Conservation (phyloP, 2,797 vertebrate genomes). For the Gastrophryne carolinensis region DNA sequence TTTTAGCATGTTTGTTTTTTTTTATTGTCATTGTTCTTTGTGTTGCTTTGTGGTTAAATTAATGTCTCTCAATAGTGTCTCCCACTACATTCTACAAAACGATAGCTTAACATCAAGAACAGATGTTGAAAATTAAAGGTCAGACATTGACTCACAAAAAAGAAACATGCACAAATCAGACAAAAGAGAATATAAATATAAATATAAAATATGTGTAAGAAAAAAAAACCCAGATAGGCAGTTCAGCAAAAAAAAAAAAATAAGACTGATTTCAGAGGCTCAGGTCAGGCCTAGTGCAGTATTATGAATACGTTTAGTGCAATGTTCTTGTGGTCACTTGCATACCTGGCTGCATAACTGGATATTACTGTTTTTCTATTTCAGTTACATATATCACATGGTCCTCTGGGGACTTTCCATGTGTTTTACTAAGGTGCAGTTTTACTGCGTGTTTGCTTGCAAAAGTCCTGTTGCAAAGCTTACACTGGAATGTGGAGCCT, state of each 20-base stretch:
- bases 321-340: constrained; percentile 80
- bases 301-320: constrained; percentile 83
- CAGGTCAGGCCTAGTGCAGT: constrained; percentile 96
- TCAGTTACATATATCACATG: constrained; percentile 96
- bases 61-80: constrained; percentile 75
- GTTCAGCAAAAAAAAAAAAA: constrained; percentile 84
- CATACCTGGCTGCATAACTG: constrained; percentile 72
- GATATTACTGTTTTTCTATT: constrained; percentile 90
- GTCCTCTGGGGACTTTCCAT: constrained; percentile 97
- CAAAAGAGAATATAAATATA: constrained; percentile 94
- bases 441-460: constrained; percentile 98
- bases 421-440: constrained; percentile 99
- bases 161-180: constrained; percentile 92
- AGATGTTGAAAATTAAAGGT: constrained; percentile 91
- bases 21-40: constrained; percentile 73
- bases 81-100: constrained; percentile 78
- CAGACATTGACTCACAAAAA: constrained; percentile 90
- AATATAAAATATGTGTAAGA: constrained; percentile 89
- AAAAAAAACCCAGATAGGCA: constrained; percentile 85
- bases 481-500: constrained; percentile 92
- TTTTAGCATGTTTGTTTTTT: constrained; percentile 69
- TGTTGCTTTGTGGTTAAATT: constrained; percentile 76
- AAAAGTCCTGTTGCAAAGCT: constrained; percentile 97
- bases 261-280: constrained; percentile 89
- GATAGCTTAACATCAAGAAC: constrained; percentile 81